Percentiles rank a stretch among this genome's conserved stretches.
phyloP scores from a whole-genome alignment of 2,113 vertebrate genomes.

The Orthonyx spaldingii region DNA sequence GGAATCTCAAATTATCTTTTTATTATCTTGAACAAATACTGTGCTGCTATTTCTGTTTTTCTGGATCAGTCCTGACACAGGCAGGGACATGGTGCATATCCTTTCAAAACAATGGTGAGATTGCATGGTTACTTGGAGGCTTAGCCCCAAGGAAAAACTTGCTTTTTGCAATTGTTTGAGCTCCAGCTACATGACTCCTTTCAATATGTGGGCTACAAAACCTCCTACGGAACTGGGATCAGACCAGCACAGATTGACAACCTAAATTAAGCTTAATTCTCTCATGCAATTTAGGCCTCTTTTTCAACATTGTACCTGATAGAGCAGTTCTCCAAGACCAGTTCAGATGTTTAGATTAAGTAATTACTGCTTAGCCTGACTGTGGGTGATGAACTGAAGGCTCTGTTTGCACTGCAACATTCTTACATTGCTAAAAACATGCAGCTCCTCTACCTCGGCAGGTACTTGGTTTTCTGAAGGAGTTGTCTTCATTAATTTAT shows the following conservation, averaged over 20 bases:
- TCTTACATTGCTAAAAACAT: not conserved
- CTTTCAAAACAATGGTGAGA: slow-evolving; percentile 49
- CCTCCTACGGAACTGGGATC: not conserved
- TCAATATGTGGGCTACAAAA: not conserved
- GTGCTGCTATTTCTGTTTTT: slow-evolving; percentile 45
- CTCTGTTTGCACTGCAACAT: not conserved
- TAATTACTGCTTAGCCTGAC: slow-evolving; percentile 2
- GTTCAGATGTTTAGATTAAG: slow-evolving; percentile 43
- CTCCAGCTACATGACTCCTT: not conserved
- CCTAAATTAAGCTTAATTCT: slow-evolving; percentile 15
- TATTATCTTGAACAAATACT: slow-evolving; percentile 25
- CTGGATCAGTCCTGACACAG: slow-evolving; percentile 23
- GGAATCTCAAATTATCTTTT: slow-evolving; percentile 37
- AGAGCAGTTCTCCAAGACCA: not conserved
- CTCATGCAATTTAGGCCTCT: not conserved
- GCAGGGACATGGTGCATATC: slow-evolving; percentile 17
- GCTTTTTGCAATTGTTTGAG: slow-evolving; percentile 50
- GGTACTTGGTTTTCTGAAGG: not conserved
- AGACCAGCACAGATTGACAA: not conserved
- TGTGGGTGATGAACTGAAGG: not conserved
- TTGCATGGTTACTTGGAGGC: slow-evolving; percentile 47
- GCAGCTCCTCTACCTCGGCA: not conserved
- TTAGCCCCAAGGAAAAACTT: slow-evolving; percentile 43
- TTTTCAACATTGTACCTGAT: slow-evolving; percentile 14
- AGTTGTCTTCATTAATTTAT: not conserved